A percentile compares a stretch with the other conserved stretches of the same genome.
phyloP scores from a whole-genome alignment of 2,797 vertebrate species.

The Stomatorhinus walkeri region DNA sequence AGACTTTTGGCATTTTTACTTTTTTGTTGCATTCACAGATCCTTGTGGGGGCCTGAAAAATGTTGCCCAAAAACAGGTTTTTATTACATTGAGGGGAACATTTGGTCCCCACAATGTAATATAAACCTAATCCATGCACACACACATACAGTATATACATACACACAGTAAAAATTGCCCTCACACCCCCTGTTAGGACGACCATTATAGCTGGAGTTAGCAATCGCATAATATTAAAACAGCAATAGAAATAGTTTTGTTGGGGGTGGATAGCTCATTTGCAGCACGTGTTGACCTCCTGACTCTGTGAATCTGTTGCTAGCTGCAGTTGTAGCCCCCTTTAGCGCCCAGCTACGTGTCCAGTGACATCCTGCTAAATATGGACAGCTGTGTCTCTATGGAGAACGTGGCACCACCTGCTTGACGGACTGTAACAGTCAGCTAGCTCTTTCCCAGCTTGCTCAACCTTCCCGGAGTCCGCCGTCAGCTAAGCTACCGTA shows the following conservation, averaged over 20 bases:
- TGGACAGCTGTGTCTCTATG: not conserved
- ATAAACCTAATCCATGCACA: not conserved
- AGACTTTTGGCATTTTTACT: not conserved
- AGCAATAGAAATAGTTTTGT: not conserved
- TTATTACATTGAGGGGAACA: not conserved
- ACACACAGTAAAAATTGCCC: not conserved
- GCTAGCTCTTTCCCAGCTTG: not conserved
- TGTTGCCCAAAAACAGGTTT: not conserved
- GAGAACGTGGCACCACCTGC: not conserved
- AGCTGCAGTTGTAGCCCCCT: not conserved
- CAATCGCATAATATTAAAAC: not conserved
- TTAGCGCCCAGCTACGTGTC: not conserved
- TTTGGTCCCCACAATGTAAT: not conserved
- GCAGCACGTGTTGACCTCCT: not conserved
- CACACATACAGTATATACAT: not conserved
- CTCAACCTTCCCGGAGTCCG: not conserved
- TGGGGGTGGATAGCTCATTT: not conserved
- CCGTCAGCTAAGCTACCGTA: not conserved
- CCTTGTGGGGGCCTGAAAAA: no score
- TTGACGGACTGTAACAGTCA: not conserved
- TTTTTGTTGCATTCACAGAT: not conserved
- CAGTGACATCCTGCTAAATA: not conserved
- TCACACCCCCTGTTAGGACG: not conserved
- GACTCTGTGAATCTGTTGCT: not conserved
- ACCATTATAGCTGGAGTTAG: not conserved